Evolutionary conservation across 2,888 invertebrate species (phyloP).

Genomic region (Yponomeuta evonymella): DNA sequence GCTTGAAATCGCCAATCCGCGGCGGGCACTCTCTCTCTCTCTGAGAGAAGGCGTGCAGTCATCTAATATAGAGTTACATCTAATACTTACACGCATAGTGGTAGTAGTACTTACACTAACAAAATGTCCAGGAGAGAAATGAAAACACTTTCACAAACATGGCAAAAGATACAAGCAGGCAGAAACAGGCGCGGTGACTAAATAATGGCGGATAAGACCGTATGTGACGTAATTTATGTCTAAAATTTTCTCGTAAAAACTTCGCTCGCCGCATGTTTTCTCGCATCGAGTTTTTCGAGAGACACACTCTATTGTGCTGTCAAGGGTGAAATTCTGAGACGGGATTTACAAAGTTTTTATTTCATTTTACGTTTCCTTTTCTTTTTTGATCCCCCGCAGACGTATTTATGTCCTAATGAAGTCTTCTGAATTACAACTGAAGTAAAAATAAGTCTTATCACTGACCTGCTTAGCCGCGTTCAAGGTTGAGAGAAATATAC

Average conservation of each 20-base stretch:
- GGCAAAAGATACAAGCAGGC: conserved; percentile 55
- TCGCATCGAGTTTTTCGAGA: conserved; percentile 44
- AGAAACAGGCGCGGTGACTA: conserved; percentile 52
- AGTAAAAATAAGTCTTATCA: neutral
- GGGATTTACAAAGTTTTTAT: conserved; percentile 42
- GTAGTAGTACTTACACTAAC: conserved; percentile 15
- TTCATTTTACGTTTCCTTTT: conserved; percentile 9
- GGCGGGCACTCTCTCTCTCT: neutral
- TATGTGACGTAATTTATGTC: conserved; percentile 57
- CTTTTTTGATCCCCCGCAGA: neutral
- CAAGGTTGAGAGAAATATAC: too few relatives aligned
- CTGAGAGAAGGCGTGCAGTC: neutral
- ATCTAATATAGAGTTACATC: too few relatives aligned
- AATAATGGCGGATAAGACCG: conserved; percentile 64
- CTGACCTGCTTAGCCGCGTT: too few relatives aligned
- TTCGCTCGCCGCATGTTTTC: conserved; percentile 36
- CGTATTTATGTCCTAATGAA: neutral
- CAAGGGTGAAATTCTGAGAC: conserved; percentile 47
- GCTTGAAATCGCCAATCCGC: too few relatives aligned
- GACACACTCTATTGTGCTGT: conserved; percentile 33
- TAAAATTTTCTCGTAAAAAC: conserved; percentile 21
- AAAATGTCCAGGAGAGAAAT: conserved; percentile 40
- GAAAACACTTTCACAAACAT: conserved; percentile 47
- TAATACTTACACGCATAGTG: too few relatives aligned
- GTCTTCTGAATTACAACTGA: neutral